phyloP scores from a whole-genome alignment of 1,140 invertebrate species.

The Cotesia vestalis region DNA sequence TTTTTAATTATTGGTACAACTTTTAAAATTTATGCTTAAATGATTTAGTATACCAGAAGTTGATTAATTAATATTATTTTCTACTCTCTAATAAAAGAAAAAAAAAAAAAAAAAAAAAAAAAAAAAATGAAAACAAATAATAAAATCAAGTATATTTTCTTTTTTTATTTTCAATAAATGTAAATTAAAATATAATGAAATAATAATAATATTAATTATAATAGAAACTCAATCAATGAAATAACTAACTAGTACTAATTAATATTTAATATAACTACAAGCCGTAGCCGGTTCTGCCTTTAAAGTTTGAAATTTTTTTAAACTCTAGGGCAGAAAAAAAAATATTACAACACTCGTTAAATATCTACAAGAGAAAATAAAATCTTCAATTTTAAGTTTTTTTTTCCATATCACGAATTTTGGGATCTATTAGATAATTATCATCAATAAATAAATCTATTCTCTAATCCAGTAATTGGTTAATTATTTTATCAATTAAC shows the following conservation, averaged over 20 bases:
- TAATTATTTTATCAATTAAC: no score
- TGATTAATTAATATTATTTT: no score
- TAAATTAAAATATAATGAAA: conserved; percentile 63
- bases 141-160: conserved; percentile 51
- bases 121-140: conserved; percentile 49
- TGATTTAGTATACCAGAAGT: no score
- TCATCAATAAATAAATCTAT: no score
- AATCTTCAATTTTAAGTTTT: no score
- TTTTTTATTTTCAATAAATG: conserved; percentile 64
- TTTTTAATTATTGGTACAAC: no score
- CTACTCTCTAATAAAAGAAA: conserved; percentile 35
- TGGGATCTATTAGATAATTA: no score
- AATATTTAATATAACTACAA: conserved; percentile 24
- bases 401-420: no score
- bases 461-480: no score
- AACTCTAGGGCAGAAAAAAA: conserved; percentile 9
- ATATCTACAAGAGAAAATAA: no score
- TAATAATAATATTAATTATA: conserved; percentile 59
- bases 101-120: conserved; percentile 49
- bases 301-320: neutral
- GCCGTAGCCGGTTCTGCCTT: conserved; percentile 13
- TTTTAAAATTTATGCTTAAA: no score
- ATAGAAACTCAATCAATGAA: conserved; percentile 48
- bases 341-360: neutral
- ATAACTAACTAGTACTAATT: conserved; percentile 29